Evolutionary conservation across 1,140 invertebrate genomes (phyloP).

Genomic region (Drosophila arizonae): DNA sequence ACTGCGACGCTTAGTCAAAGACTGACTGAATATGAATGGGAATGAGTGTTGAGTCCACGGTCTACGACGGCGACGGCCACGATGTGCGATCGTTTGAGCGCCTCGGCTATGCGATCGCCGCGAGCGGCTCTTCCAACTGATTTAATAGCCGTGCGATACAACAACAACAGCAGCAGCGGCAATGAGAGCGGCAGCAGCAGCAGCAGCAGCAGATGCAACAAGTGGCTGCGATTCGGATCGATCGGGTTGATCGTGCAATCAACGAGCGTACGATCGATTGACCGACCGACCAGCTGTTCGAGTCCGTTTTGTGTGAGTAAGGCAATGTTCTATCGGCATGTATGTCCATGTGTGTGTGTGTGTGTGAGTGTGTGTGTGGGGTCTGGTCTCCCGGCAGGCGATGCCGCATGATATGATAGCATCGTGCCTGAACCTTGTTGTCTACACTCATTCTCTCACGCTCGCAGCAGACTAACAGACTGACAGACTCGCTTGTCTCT

Average conservation of each 20-base stretch:
- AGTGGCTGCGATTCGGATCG: slow-evolving; percentile 56
- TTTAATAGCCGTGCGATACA: slow-evolving; percentile 50
- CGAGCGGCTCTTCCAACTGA: slow-evolving; percentile 55
- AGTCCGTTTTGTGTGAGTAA: slow-evolving; percentile 73
- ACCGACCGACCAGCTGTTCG: slow-evolving; percentile 69
- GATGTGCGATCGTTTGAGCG: slow-evolving; percentile 39
- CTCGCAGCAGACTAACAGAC: neutral
- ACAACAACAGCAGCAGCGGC: slow-evolving; percentile 2
- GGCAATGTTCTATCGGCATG: slow-evolving; percentile 30
- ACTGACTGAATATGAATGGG: slow-evolving; percentile 76
- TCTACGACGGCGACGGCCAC: slow-evolving; percentile 23
- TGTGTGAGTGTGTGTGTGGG: slow-evolving; percentile 35
- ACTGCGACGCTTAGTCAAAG: slow-evolving; percentile 75
- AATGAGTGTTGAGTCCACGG: slow-evolving; percentile 60
- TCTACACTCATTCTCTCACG: slow-evolving; percentile 29
- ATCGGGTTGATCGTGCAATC: slow-evolving; percentile 46
- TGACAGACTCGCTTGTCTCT: neutral
- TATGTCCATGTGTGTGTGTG: slow-evolving; percentile 5
- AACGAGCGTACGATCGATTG: slow-evolving; percentile 31
- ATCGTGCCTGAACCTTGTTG: slow-evolving; percentile 19
- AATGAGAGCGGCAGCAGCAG: slow-evolving; percentile 12
- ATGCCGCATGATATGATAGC: slow-evolving; percentile 47
- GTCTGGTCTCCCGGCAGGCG: slow-evolving; percentile 50
- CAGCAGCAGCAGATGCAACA: slow-evolving; percentile 69
- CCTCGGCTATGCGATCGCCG: slow-evolving; percentile 49